Percentiles rank a stretch among this genome's conserved stretches.
phyloP scores from a whole-genome alignment of 2,888 invertebrate species.

The Thecocarcelia acutangulata region DNA sequence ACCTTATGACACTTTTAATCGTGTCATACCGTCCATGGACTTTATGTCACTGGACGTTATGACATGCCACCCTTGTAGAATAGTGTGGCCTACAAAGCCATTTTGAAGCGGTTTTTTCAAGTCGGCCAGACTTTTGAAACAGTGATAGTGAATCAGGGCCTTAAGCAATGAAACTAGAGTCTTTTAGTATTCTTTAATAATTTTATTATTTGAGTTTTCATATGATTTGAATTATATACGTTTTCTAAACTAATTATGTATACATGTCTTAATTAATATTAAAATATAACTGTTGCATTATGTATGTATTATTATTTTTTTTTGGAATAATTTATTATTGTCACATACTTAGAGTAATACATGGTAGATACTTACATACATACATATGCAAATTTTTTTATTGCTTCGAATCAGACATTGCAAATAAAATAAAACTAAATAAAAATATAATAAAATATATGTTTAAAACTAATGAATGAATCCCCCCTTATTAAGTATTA shows the following conservation, averaged over 20 bases:
- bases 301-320: constrained; percentile 30
- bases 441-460: constrained; percentile 11
- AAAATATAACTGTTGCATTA: constrained; percentile 45
- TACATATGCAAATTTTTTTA: constrained; percentile 36
- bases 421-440: constrained; percentile 11
- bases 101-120: no score
- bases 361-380: constrained; percentile 28
- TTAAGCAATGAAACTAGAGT: no score
- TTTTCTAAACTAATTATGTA: constrained; percentile 57
- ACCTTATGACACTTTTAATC: no score
- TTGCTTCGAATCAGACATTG: constrained; percentile 27
- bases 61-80: no score
- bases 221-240: constrained; percentile 65
- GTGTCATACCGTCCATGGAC: no score
- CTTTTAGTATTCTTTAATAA: constrained; percentile 2
- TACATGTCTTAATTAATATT: constrained; percentile 44
- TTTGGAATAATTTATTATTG: constrained; percentile 81
- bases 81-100: no score
- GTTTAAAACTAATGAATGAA: constrained; percentile 22
- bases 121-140: no score
- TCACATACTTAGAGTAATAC: constrained; percentile 77
- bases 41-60: no score
- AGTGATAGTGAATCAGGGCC: no score
- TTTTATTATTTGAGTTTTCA: constrained; percentile 63
- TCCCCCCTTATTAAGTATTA: no score